A percentile compares a stretch with the other conserved stretches of the same genome.
phyloP scores from a whole-genome alignment of 2,113 vertebrate species.

The Chloropsis cyanopogon region DNA sequence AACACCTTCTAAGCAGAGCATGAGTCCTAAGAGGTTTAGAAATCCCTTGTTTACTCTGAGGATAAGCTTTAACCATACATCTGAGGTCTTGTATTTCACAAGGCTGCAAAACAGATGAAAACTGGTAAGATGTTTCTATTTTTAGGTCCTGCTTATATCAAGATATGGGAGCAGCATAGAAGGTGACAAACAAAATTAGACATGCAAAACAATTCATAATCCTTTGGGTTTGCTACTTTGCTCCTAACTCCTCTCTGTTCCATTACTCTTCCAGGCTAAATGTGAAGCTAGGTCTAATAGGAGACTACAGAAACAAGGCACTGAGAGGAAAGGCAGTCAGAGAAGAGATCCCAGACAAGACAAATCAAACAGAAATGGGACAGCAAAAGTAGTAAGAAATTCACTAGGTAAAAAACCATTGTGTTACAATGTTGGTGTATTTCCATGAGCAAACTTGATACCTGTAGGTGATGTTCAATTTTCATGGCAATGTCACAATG shows the following conservation, averaged over 20 bases:
- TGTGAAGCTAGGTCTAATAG: not conserved
- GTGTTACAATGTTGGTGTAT: not conserved
- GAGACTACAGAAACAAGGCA: not conserved
- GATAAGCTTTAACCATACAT: conserved; percentile 27
- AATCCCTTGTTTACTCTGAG: conserved; percentile 13
- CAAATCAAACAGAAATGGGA: not conserved
- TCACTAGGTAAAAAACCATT: not conserved
- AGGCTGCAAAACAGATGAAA: not conserved
- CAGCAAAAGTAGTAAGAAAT: not conserved
- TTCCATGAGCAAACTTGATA: not conserved
- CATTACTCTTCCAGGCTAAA: not conserved
- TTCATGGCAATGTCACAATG: not conserved
- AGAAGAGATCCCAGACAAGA: not conserved
- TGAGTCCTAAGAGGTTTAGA: conserved; percentile 50
- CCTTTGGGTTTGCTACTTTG: not conserved
- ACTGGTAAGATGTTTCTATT: not conserved
- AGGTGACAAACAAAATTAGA: not conserved
- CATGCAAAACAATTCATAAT: not conserved
- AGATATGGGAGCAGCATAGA: not conserved
- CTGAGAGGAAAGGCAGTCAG: not conserved
- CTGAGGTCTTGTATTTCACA: not conserved
- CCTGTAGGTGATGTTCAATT: not conserved
- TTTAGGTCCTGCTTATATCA: not conserved
- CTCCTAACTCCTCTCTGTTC: not conserved
- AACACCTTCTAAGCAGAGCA: conserved; percentile 29